A percentile compares a stretch with the other conserved stretches of the same genome.
Evolutionary conservation across 2,888 invertebrate genomes (phyloP).

Genomic region (Anthrax anthrax): DNA sequence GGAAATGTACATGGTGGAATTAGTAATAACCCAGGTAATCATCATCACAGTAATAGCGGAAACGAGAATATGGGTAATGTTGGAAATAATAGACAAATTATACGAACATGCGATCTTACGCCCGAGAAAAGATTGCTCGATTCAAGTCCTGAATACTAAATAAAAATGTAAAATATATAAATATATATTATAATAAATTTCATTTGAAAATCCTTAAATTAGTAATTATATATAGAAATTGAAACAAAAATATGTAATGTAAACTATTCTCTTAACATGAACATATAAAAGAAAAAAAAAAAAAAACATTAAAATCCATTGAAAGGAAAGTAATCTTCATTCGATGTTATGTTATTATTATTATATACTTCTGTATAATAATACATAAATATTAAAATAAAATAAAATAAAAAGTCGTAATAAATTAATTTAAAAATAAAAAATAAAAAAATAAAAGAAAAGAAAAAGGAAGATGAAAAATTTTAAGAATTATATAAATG

Average conservation of each 20-base stretch:
- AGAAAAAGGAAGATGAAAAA: too few species aligned
- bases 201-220: too few species aligned
- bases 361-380: too few species aligned
- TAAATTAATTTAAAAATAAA: too few species aligned
- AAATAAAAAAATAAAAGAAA: too few species aligned
- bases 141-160: constrained; percentile 33
- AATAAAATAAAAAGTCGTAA: constrained; percentile 12
- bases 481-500: constrained; percentile 21
- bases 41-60: constrained; percentile 14
- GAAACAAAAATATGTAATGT: too few species aligned
- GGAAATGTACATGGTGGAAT: constrained; percentile 13
- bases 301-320: constrained; percentile 1
- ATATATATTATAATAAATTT: background rate
- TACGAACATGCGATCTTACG: constrained; percentile 32
- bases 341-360: background rate
- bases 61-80: constrained; percentile 5
- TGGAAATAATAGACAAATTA: constrained; percentile 21
- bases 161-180: background rate
- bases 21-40: constrained; percentile 19
- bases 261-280: too few species aligned
- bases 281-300: background rate
- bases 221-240: too few species aligned
- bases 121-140: constrained; percentile 35
- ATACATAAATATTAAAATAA: background rate
- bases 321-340: constrained; percentile 5